Percentiles rank a stretch among this genome's conserved stretches.
Conservation (phyloP, 2,797 vertebrate genomes). For the Uromys caudimaculatus region DNA sequence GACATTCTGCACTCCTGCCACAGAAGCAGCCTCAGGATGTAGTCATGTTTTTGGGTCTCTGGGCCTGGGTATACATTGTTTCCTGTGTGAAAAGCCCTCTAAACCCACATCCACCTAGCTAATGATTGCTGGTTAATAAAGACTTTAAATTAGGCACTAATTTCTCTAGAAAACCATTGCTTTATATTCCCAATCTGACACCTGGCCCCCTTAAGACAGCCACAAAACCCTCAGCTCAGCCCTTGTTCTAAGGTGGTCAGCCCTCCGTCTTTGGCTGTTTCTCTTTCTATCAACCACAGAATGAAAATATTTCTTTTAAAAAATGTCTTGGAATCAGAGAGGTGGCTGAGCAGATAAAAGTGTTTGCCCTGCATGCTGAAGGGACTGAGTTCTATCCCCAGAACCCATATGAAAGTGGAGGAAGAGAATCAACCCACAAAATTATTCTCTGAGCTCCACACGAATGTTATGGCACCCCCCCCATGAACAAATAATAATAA, state of each 20-base stretch:
- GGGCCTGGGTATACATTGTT: background rate
- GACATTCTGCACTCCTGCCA: background rate
- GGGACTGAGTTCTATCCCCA: background rate
- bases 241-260: background rate
- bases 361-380: background rate
- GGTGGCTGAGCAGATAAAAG: background rate
- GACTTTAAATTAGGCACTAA: constrained; percentile 8
- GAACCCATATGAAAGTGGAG: background rate
- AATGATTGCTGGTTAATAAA: constrained; percentile 23
- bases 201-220: background rate
- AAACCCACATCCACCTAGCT: constrained; percentile 46
- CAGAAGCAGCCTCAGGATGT: background rate
- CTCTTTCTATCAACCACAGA: background rate
- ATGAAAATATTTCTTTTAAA: background rate
- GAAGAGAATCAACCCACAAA: background rate
- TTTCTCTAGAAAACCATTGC: constrained; percentile 26
- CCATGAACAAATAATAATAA: background rate
- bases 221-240: background rate
- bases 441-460: background rate
- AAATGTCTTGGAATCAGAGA: background rate
- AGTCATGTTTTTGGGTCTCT: background rate
- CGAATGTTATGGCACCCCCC: background rate
- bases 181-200: background rate
- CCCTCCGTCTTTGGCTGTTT: background rate
- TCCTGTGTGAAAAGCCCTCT: constrained; percentile 46